These are phyloP conservation scores for Gryon sp. DNA, from an alignment of 1,140 invertebrate genomes.

Conservation along the genomic window DNA sequence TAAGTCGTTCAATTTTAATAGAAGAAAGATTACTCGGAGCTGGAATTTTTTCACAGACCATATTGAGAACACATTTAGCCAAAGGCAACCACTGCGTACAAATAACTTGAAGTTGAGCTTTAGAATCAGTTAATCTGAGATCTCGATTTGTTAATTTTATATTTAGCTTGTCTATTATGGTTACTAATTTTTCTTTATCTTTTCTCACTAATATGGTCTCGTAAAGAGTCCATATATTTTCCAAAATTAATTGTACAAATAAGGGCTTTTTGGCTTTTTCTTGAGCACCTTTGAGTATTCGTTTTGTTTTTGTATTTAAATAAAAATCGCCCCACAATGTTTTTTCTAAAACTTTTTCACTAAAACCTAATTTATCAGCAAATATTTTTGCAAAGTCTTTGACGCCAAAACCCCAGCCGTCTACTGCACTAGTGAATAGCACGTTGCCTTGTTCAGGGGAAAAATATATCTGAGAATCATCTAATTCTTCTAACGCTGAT, in stretches of 20 bases:
- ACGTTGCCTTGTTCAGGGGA: slow-evolving; percentile 96
- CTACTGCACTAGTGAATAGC: slow-evolving; percentile 96
- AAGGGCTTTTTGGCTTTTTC: slow-evolving; percentile 97
- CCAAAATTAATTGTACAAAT: slow-evolving; percentile 96
- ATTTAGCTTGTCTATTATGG: slow-evolving; percentile 90
- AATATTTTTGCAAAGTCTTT: slow-evolving; percentile 94
- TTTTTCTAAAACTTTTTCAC: slow-evolving; percentile 82
- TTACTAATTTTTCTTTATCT: slow-evolving; percentile 90
- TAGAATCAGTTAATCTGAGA: slow-evolving; percentile 87
- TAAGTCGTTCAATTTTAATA: slow-evolving; percentile 84
- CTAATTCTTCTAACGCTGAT: slow-evolving; percentile 89
- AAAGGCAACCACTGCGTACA: slow-evolving; percentile 94
- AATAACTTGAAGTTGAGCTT: slow-evolving; percentile 89
- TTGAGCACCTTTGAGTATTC: slow-evolving; percentile 93
- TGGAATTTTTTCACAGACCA: slow-evolving; percentile 90
- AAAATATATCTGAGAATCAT: slow-evolving; percentile 95
- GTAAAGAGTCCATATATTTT: slow-evolving; percentile 96
- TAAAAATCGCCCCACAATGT: slow-evolving; percentile 98
- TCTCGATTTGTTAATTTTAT: slow-evolving; percentile 89
- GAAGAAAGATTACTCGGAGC: slow-evolving; percentile 88
- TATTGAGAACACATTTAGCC: slow-evolving; percentile 88
- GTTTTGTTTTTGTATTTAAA: slow-evolving; percentile 92
- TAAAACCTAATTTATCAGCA: slow-evolving; percentile 87
- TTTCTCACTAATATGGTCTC: slow-evolving; percentile 88
- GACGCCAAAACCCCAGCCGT: slow-evolving; percentile 97